Base-by-base conservation (phyloP, 2,113 vertebrate species). In the Gymnocephalus cernua region DNA sequence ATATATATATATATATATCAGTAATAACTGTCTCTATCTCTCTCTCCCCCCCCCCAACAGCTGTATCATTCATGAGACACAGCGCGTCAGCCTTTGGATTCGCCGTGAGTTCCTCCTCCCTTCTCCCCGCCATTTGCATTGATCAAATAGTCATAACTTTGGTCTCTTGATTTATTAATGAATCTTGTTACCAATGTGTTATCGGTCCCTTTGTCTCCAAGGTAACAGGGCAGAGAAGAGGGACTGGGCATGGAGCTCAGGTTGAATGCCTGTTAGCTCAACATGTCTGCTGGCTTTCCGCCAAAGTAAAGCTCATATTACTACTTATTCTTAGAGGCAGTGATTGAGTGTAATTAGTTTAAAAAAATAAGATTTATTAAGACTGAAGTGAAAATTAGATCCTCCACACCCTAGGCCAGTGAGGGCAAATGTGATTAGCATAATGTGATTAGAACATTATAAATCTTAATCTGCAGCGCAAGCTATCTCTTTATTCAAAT, bases 31-130 rank as follows among this genome's bases (percentile, higher is more conserved):
- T n/a, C 41, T 71, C 41, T 44, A 44, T 69, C 44, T 75, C 47
- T 59, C 57, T 18, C 50, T 73, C 59, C 58, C n/a, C 68, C 88
- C 25, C 63, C 75, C 82, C 70, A 68, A 74, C 90, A 99, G 98
- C 98, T 91, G 98, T 99, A 93, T 99, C 98, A 66, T 95, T 99
- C 91, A 99, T 99, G 98, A 96, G 97, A 92, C 97, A 97, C 96
- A 99, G 98, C 70, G 97, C 98, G 29, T 99, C 98, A 85, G 97
- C 98, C 45, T 99, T 99, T 94, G 98, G 98, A 95, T 99, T 99
- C 95, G 98, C 97, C 68, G 98, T 99, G 96, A 99, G 98, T 99
- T 95, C 77, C 65, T 19, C 57, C 72, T 82, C 69, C 45, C 16
- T 76, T 47, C 73, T 75, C 69, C 27, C 66, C 54, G 58, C 35